phyloP scores from a whole-genome alignment of 2,888 invertebrate species.

The Noctua comes region DNA sequence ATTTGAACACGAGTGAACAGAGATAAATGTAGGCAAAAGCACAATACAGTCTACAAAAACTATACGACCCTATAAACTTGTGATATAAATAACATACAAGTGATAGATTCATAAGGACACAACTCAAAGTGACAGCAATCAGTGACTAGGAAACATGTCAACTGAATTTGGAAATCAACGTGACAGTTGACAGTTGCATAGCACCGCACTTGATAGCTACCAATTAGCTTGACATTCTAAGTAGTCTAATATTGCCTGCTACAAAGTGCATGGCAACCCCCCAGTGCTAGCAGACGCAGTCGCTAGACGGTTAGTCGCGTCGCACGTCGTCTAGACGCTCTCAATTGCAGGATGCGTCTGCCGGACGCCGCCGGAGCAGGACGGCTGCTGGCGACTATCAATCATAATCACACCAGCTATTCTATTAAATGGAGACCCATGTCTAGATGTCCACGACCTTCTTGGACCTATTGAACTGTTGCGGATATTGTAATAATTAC shows the following conservation, averaged over 20 bases:
- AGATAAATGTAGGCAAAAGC: background rate
- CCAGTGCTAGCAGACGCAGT: conserved; percentile 3
- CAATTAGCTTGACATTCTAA: background rate
- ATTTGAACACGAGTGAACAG: background rate
- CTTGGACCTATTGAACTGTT: background rate
- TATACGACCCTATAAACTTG: background rate
- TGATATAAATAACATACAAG: background rate
- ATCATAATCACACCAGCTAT: conserved; percentile 62
- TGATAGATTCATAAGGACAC: background rate
- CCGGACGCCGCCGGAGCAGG: conserved; percentile 15
- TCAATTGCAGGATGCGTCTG: conserved; percentile 67
- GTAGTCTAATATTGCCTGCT: background rate
- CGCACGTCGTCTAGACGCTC: conserved; percentile 65
- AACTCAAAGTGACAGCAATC: background rate
- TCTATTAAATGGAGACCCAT: conserved; percentile 38
- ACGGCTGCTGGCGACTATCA: conserved; percentile 52
- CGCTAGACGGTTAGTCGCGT: conserved; percentile 11
- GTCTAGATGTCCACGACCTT: conserved; percentile 2
- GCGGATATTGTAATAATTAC: background rate
- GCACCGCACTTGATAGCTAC: background rate
- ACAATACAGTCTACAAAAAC: background rate
- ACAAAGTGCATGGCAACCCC: background rate
- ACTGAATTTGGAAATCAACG: background rate
- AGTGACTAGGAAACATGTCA: background rate
- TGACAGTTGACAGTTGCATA: background rate